Conservation (phyloP, 2,113 vertebrate genomes). For the Rhinopomastus cyanomelas region DNA sequence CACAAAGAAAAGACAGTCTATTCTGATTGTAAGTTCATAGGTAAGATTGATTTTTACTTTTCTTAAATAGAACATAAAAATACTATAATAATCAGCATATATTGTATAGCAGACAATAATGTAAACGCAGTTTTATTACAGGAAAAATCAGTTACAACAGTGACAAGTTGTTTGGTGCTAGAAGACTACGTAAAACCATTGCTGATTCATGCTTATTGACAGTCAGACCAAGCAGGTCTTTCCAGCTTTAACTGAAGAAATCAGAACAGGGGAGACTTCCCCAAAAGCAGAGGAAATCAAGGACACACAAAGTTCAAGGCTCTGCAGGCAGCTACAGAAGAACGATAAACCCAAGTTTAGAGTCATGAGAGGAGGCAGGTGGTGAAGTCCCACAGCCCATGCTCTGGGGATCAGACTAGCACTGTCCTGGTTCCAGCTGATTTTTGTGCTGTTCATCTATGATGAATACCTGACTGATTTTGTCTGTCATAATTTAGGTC, state of each 20-base stretch:
- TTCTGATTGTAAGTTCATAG: conserved; percentile 25
- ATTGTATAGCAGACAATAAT: background rate
- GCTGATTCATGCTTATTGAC: background rate
- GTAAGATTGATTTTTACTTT: background rate
- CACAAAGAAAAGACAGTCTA: background rate
- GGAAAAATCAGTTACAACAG: background rate
- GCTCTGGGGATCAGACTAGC: background rate
- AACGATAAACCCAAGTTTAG: background rate
- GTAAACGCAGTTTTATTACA: background rate
- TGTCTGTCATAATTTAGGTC: background rate
- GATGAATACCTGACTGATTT: background rate
- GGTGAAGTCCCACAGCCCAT: background rate
- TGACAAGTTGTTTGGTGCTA: background rate
- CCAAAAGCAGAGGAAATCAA: background rate
- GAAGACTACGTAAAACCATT: background rate
- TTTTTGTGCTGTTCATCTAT: background rate
- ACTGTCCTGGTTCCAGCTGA: no score
- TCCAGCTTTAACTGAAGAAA: background rate
- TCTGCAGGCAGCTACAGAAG: background rate
- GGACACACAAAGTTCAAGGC: background rate
- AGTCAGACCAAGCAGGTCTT: background rate
- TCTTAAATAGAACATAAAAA: no score
- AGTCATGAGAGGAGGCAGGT: accelerated
- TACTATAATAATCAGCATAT: background rate
- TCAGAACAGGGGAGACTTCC: background rate